These are phyloP conservation scores for Lethenteron camtschaticum DNA, from an alignment of 2,113 vertebrate genomes.

Conservation along the genomic window DNA sequence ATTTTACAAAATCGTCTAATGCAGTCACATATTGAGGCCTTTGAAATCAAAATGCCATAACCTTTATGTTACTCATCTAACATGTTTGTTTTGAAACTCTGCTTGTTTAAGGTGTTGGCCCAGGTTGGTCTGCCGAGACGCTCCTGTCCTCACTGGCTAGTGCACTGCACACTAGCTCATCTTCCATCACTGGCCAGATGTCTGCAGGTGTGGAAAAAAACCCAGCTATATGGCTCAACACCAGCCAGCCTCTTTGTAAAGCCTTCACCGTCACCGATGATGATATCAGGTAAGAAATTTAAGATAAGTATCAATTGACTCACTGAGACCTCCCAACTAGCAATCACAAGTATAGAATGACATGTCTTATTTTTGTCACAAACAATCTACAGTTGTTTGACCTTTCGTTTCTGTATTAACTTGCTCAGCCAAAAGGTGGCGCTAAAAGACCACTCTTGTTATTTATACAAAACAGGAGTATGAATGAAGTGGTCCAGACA, in stretches of 20 bases:
- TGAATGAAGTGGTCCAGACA: too few relatives aligned
- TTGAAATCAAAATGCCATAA: too few relatives aligned
- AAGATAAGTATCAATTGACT: background rate
- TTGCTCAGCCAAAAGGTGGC: background rate
- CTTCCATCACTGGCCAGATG: constrained; percentile 85
- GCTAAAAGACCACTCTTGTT: background rate
- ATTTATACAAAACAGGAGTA: too few relatives aligned
- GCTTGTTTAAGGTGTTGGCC: constrained; percentile 51
- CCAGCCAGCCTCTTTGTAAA: constrained; percentile 78
- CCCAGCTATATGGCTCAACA: constrained; percentile 91
- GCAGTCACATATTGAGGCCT: too few relatives aligned
- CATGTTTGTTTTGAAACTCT: too few relatives aligned
- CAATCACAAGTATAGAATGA: background rate
- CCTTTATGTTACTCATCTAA: too few relatives aligned
- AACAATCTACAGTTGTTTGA: too few relatives aligned
- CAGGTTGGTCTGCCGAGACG: constrained; percentile 82
- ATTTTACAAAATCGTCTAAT: too few relatives aligned
- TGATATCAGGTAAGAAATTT: constrained; percentile 52
- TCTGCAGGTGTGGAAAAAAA: constrained; percentile 93
- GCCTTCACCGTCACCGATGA: constrained; percentile 95
- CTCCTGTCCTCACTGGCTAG: constrained; percentile 83
- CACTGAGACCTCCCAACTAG: background rate
- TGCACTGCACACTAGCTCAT: constrained; percentile 77
- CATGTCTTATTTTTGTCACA: too few relatives aligned
- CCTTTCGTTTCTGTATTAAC: background rate